Base-by-base conservation (phyloP, 2,113 vertebrate species). In the Sylvilagus bachmani region DNA sequence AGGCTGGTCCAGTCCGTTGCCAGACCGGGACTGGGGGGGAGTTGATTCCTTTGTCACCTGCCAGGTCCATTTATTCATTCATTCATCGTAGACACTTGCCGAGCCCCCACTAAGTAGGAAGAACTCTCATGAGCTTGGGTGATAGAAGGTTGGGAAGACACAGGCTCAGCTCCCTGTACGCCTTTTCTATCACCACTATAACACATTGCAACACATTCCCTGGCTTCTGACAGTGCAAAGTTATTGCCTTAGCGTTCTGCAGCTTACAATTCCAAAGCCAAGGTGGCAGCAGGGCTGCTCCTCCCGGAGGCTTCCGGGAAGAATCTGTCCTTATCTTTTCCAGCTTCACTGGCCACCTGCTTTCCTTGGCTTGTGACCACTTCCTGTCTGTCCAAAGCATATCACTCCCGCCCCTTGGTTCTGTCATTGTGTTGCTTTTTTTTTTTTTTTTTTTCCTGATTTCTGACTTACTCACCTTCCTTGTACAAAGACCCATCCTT, bases 71-170 rank as follows among this genome's bases (percentile, higher is more conserved):
- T 61, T 13, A 3, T 61, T 21, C 51, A 51, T 58, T 29, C 58
- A 24, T 44, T 71, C 61, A 17, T 71, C 74, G 17, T 24, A 55
- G 22, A 86, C 69, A 24, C 51, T 19, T 38, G 10, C 3, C 38
- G 78, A 66, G 58, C 27, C 21, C 25, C 55, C 38, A 3, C 29
- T 66, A 1, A 0, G 21, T 0, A 3, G 51, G 49, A 51, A 44
- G 31, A 61, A 36, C 24, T n/a, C 13, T 67, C 22, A 17, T 21
- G 31, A 24, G 31, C 36, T 25, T 4, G 6, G 4, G 9, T 2
- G 10, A 73, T 19, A 8, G 29, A 0, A 0, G 17, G 31, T 24
- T 4, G 53, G 64, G 44, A 27, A 29, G 19, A 12, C 5, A 1
- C 21, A 22, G 61, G 55, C 11, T 25, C 36, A 58, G 67, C 31